Evolutionary conservation across 2,113 vertebrate species (phyloP).

Genomic region (Myocastor coypus): DNA sequence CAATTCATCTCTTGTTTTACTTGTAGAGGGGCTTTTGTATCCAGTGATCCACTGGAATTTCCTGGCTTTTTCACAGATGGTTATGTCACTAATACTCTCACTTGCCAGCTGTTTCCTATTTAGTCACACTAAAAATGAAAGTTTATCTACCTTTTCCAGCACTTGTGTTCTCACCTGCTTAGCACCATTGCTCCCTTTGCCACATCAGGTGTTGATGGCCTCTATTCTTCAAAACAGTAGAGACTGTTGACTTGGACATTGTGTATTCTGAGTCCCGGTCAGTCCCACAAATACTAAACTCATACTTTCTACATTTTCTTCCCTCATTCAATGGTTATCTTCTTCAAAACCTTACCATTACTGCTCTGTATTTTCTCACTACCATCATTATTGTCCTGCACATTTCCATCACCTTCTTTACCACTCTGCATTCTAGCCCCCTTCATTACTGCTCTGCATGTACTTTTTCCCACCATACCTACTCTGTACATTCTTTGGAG

Average conservation of each 20-base stretch:
- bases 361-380: not conserved
- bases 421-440: not conserved
- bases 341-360: not conserved
- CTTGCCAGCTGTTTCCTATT: not conserved
- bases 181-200: not conserved
- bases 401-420: not conserved
- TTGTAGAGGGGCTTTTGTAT: too few species aligned
- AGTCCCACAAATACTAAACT: not conserved
- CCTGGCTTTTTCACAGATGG: not conserved
- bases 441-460: not conserved
- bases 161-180: not conserved
- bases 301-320: not conserved
- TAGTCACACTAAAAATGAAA: not conserved
- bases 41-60: not conserved
- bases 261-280: not conserved
- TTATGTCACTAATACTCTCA: not conserved
- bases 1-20: not conserved
- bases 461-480: not conserved
- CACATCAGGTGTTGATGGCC: not conserved
- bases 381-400: not conserved
- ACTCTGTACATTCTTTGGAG: not conserved
- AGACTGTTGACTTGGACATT: not conserved
- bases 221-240: not conserved
- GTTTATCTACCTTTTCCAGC: not conserved
- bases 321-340: not conserved